Evolutionary conservation across 2,888 invertebrate species (phyloP).

Genomic region (Choristoneura rosaceana): DNA sequence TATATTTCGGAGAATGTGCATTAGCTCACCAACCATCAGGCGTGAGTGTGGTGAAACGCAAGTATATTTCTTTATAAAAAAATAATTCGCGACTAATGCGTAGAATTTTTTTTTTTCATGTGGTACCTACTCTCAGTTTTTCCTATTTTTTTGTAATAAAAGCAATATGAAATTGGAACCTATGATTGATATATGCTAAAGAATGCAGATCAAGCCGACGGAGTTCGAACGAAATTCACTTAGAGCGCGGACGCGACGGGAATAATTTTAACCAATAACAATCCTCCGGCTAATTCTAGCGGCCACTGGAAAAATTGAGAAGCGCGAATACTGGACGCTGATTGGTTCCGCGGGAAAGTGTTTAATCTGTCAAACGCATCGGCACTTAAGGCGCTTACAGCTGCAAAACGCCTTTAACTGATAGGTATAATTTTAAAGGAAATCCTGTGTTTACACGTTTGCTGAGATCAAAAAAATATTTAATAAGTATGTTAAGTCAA

Average conservation of each 20-base stretch:
- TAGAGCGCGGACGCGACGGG: constrained; percentile 77
- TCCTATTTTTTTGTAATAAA: background rate
- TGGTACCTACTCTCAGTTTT: background rate
- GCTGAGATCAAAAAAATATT: no score
- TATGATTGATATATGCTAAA: constrained; percentile 39
- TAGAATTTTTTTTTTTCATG: no score
- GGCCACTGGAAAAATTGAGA: constrained; percentile 64
- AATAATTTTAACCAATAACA: constrained; percentile 84
- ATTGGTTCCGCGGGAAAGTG: constrained; percentile 7
- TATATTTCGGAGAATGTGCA: no score
- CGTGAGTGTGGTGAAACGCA: no score
- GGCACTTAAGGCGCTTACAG: no score
- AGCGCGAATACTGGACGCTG: constrained; percentile 39
- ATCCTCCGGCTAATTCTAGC: constrained; percentile 80
- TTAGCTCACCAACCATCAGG: no score
- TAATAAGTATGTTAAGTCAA: no score
- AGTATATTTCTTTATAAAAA: no score
- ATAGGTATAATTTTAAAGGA: no score
- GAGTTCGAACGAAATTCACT: constrained; percentile 82
- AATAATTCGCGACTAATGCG: no score
- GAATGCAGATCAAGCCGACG: constrained; percentile 56
- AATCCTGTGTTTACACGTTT: no score
- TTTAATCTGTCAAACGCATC: background rate
- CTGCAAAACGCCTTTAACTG: no score
- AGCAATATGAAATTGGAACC: constrained; percentile 22